Evolutionary conservation across 92 coral and sea anemone species (phyloP).

Genomic region (Epizoanthus rinbou): DNA sequence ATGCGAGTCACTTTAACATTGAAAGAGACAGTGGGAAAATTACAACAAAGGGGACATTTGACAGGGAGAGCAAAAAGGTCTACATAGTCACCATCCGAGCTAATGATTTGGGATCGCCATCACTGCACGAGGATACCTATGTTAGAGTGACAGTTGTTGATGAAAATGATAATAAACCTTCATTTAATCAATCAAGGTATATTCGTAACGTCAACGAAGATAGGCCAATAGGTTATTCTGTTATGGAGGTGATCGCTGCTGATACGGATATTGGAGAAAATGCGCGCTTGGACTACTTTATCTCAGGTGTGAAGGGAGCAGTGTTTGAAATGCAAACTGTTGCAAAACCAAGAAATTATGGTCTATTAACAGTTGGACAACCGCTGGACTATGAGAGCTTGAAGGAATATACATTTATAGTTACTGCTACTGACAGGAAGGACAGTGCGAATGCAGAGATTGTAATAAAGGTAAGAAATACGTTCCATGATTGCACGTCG

Average conservation of each 20-base stretch:
- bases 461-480: slow-evolving; percentile 55
- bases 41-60: slow-evolving; percentile 52
- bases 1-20: slow-evolving; percentile 41
- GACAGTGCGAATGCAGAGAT: slow-evolving; percentile 62
- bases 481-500: too few species aligned
- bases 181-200: slow-evolving; percentile 58
- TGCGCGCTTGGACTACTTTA: slow-evolving; percentile 79
- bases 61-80: slow-evolving; percentile 66
- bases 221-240: slow-evolving; percentile 59
- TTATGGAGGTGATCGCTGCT: slow-evolving; percentile 60
- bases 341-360: slow-evolving; percentile 51
- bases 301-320: slow-evolving; percentile 78
- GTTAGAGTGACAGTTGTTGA: slow-evolving; percentile 77
- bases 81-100: slow-evolving; percentile 59
- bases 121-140: slow-evolving; percentile 38
- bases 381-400: slow-evolving; percentile 76
- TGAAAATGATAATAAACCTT: slow-evolving; percentile 82
- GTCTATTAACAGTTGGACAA: slow-evolving; percentile 68
- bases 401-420: slow-evolving; percentile 55
- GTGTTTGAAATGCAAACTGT: slow-evolving; percentile 72
- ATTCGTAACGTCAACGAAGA: slow-evolving; percentile 68
- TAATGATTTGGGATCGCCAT: slow-evolving; percentile 63
- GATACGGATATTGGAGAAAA: slow-evolving; percentile 90
- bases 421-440: slow-evolving; percentile 84
- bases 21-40: slow-evolving; percentile 51